Evolutionary conservation across 1,140 invertebrate species (phyloP).

Genomic region (Aphelenchoides besseyi): DNA sequence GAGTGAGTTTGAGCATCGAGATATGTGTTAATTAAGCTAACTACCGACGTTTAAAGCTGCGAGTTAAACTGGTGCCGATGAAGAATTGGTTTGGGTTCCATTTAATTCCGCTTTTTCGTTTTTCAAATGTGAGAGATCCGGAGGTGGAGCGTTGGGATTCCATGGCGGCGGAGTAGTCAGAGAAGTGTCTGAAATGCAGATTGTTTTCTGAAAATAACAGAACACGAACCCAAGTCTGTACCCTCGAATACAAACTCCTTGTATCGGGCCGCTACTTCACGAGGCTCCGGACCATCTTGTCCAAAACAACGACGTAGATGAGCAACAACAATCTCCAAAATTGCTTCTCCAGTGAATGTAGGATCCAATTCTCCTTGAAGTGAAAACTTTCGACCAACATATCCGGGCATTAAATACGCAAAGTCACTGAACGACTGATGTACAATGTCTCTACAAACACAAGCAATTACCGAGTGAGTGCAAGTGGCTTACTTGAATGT

Average conservation of each 20-base stretch:
- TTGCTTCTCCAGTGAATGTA: constrained; percentile 42
- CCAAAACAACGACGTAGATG: constrained; percentile 37
- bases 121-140: background rate
- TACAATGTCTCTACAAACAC: constrained; percentile 63
- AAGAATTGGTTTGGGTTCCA: background rate
- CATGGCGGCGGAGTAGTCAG: background rate
- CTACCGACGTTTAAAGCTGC: too few species aligned
- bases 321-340: constrained; percentile 47
- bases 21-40: background rate
- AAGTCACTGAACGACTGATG: constrained; percentile 65
- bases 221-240: constrained; percentile 28
- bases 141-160: background rate
- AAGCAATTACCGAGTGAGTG: background rate
- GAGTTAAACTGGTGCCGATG: background rate
- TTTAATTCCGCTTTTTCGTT: background rate
- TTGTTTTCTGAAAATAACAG: background rate
- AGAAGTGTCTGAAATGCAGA: background rate
- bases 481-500: constrained; percentile 47
- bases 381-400: constrained; percentile 62
- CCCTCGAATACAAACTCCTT: constrained; percentile 41
- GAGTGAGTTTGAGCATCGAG: background rate
- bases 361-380: constrained; percentile 60
- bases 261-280: constrained; percentile 37
- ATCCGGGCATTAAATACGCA: constrained; percentile 62
- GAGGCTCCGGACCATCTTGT: background rate